Conservation (phyloP, 1,140 invertebrate species). For the Rhopalosiphum maidis region DNA sequence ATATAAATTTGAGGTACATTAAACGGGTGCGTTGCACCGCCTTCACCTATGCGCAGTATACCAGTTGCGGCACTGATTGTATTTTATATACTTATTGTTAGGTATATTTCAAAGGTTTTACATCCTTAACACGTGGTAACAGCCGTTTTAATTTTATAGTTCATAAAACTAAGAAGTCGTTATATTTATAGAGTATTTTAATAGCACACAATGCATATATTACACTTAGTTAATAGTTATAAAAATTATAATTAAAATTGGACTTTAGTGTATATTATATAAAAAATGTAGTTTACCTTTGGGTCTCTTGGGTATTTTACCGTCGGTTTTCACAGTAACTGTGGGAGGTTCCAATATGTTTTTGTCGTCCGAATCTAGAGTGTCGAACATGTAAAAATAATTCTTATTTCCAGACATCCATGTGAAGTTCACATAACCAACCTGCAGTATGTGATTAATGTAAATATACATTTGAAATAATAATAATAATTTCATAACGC, state of each 20-base stretch:
- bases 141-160: constrained; percentile 27
- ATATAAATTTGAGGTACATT: neutral
- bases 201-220: neutral
- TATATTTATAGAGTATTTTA: neutral
- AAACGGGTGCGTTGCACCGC: neutral
- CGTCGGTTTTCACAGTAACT: constrained; percentile 84
- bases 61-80: neutral
- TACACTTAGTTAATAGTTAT: neutral
- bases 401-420: constrained; percentile 86
- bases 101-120: neutral
- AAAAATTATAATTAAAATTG: neutral
- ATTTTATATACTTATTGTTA: neutral
- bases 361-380: constrained; percentile 81
- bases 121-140: neutral
- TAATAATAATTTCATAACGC: neutral
- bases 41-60: neutral
- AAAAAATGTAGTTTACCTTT: constrained; percentile 70
- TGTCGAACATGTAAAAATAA: constrained; percentile 88
- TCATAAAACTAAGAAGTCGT: constrained; percentile 36
- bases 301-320: constrained; percentile 81
- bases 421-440: constrained; percentile 85
- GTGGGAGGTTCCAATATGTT: constrained; percentile 82
- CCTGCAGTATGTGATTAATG: constrained; percentile 61
- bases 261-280: neutral
- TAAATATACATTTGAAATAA: constrained; percentile 17